Percentiles rank a stretch among this genome's conserved stretches.
Conservation (phyloP, 2,888 invertebrate species). For the Anoplius nigerrimus region DNA sequence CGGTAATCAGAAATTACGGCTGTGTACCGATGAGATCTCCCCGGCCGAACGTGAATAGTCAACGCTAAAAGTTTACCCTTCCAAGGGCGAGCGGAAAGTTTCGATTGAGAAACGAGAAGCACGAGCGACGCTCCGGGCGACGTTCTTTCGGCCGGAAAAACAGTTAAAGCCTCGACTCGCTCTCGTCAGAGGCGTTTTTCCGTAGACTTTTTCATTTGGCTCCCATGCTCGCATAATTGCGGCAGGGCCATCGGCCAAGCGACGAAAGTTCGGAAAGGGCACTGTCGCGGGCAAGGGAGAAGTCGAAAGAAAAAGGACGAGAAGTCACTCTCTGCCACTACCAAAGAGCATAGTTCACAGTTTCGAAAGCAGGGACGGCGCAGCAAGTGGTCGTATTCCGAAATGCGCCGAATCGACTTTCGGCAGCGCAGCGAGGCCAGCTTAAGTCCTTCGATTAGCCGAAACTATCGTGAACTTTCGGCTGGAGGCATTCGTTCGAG, state of each 20-base stretch:
- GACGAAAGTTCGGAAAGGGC: constrained; percentile 3
- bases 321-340: background rate
- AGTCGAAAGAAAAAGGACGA: background rate
- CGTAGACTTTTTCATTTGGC: background rate
- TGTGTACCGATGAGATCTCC: too few relatives aligned
- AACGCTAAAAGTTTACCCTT: too few relatives aligned
- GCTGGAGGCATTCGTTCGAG: constrained; percentile 39
- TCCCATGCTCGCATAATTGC: constrained; percentile 31
- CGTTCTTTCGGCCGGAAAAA: too few relatives aligned
- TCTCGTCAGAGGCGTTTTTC: background rate
- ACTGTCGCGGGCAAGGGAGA: background rate
- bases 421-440: constrained; percentile 30
- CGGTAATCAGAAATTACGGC: background rate
- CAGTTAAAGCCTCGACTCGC: too few relatives aligned
- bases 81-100: too few relatives aligned
- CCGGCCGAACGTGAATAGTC: too few relatives aligned
- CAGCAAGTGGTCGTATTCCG: constrained; percentile 58
- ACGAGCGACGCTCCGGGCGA: too few relatives aligned
- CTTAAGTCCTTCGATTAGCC: constrained; percentile 47
- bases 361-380: constrained; percentile 38
- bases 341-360: constrained; percentile 47
- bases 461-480: constrained; percentile 45
- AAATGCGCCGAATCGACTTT: constrained; percentile 36
- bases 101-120: too few relatives aligned
- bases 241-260: constrained; percentile 17